A percentile compares a stretch with the other conserved stretches of the same genome.
These are phyloP conservation scores for Tillus elongatus DNA, from an alignment of 2,888 invertebrate species.

Conservation along the genomic window DNA sequence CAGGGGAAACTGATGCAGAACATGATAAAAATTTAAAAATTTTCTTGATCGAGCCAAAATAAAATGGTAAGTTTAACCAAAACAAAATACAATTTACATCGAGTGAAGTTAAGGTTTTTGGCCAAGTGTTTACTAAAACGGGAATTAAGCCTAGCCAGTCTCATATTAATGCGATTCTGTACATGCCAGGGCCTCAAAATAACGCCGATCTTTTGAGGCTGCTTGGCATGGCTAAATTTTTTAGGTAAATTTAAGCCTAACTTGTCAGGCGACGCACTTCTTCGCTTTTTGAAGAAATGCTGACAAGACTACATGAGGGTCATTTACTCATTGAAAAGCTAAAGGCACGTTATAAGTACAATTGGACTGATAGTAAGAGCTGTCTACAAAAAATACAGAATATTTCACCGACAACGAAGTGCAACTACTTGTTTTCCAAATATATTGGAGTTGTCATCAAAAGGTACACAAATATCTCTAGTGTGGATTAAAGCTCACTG, in stretches of 20 bases:
- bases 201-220: constrained; percentile 20
- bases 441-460: constrained; percentile 13
- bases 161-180: constrained; percentile 20
- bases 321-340: too few species aligned
- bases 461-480: too few species aligned
- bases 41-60: too few species aligned
- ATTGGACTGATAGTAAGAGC: constrained; percentile 10
- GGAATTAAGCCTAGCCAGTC: constrained; percentile 15
- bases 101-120: constrained; percentile 21
- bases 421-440: constrained; percentile 11
- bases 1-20: constrained; percentile 14
- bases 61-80: constrained; percentile 20
- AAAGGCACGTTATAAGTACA: too few species aligned
- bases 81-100: too few species aligned
- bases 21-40: constrained; percentile 18
- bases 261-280: constrained; percentile 1
- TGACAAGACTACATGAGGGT: too few species aligned
- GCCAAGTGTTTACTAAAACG: constrained; percentile 16
- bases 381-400: too few species aligned
- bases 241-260: constrained; percentile 14
- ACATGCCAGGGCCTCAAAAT: constrained; percentile 18
- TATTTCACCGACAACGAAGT: too few species aligned
- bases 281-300: constrained; percentile 10
- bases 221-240: constrained; percentile 12
- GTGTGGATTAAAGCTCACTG: too few species aligned